Evolutionary conservation across 2,113 vertebrate species (phyloP), one percentile per base, ranked within the genome.

Genomic region (Austrofundulus limnaeus): DNA sequence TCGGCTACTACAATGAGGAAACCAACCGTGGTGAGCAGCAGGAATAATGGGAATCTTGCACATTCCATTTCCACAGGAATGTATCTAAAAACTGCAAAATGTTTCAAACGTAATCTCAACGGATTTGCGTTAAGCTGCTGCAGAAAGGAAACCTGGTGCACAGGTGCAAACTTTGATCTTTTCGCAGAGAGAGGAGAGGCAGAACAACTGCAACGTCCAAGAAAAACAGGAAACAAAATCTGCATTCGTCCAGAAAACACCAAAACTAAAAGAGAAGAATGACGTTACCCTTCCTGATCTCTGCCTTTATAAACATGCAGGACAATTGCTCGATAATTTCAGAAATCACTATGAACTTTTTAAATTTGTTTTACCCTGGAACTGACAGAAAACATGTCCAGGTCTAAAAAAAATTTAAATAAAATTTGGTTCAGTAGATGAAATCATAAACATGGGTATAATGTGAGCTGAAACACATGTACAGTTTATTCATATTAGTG

Each of bases 61-160:
- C 56, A 54, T 70, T 66, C 67, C 76, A 80, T 75, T 76, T 54
- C 38, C 58, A 17, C 65, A 16, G 69, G 71, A 81, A 76, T 76
- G 71, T 37, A 57, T 68, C 23, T 31, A 16, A 78, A n/a, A 46
- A 20, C 16, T 11, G 10, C 12, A 17, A 39, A 66, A 74, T 10
- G 24, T 41, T 39, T 61, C 57, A 66, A 43, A 47, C 16, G 2
- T 19, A 62, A 50, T 25, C 41, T 0, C 59, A 72, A 43, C 17
- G n/a, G 34, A 48, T 8, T 19, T 16, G 16, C 47, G 34, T 63
- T 17, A 52, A 43, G 37, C 37, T 13, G 47, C 52, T 58, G 12
- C 42, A 24, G 31, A 16, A 0, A 48, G 6, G 13, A 70, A 54
- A 53, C 46, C 24, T 57, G 39, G 14, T 38, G 34, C 20, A n/a